Base-by-base conservation (phyloP, 1,140 invertebrate genomes). In the Drusus annulatus region DNA sequence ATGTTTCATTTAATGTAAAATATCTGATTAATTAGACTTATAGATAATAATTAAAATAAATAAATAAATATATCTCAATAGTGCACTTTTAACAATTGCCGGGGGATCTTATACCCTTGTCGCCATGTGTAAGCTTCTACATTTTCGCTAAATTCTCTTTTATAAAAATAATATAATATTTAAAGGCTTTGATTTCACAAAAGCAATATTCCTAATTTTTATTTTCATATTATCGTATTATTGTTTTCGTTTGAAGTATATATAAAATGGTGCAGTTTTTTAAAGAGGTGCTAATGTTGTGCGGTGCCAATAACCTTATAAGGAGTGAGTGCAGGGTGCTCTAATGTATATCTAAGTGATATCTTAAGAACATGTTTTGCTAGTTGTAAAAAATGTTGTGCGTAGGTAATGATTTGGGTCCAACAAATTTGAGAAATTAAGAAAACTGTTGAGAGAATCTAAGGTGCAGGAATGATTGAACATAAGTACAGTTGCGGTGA, bases 101-200 rank as follows among this genome's bases (percentile, higher is more conserved):
- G 82, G 82, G 82, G 80, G 82, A 83, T 83, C 82, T 81, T 83
- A 77, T 83, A 83, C 82, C 82, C 82, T 83, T 83, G 77, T 83
- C 51, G 81, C 81, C 81, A 83, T 83, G 81, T 80, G 69, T 83
- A 83, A 83, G 81, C 81, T 78, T 80, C 81, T 83, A 83, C 81
- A 83, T 83, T 83, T 83, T 83, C 81, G 79, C 75, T 77, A 80
- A 80, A 54, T 36, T 69, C 56, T 23, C 28, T 17, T 62, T 68
- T 80, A 75, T 52, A 25, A 54, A 69, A 58, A 77, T 80, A 76
- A 71, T 77, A 71, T 80, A 71, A 71, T 71, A 50, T 80, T 5
- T 58, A 52, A 76, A 80, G 62, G 74, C 73, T 65, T 69, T 76
- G 54, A 56, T 54, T 76, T 79, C 78, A 79, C 76, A 78, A 78